phyloP scores from a whole-genome alignment of 2,888 invertebrate species.

The Mycalesis mineus region DNA sequence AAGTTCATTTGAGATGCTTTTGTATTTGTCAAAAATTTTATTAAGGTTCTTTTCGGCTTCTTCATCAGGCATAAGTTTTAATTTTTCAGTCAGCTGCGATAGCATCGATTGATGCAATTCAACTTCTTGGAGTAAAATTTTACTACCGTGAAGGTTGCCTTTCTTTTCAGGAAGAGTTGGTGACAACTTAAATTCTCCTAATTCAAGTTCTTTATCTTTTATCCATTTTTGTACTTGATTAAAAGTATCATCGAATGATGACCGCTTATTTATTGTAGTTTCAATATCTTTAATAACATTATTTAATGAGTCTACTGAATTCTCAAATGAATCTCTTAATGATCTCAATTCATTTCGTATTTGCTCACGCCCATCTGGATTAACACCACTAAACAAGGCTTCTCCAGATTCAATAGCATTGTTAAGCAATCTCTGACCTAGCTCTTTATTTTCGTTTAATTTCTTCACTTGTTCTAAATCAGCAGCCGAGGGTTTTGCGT shows the following conservation, averaged over 20 bases:
- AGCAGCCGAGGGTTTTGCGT: slow-evolving; percentile 85
- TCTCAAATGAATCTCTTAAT: slow-evolving; percentile 89
- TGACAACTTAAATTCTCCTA: slow-evolving; percentile 83
- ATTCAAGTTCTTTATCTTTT: slow-evolving; percentile 85
- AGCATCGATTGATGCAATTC: slow-evolving; percentile 90
- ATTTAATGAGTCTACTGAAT: slow-evolving; percentile 89
- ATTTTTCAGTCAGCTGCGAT: slow-evolving; percentile 89
- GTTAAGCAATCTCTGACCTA: slow-evolving; percentile 87
- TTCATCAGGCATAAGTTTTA: slow-evolving; percentile 86
- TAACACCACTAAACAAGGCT: slow-evolving; percentile 90
- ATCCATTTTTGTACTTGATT: slow-evolving; percentile 93
- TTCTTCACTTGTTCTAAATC: slow-evolving; percentile 87
- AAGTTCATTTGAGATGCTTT: slow-evolving; percentile 81
- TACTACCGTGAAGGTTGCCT: slow-evolving; percentile 88
- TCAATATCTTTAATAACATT: slow-evolving; percentile 92
- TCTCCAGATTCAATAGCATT: slow-evolving; percentile 92
- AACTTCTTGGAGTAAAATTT: slow-evolving; percentile 90
- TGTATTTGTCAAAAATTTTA: slow-evolving; percentile 85
- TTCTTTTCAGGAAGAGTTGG: slow-evolving; percentile 93
- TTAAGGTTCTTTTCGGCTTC: slow-evolving; percentile 86
- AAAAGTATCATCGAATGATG: slow-evolving; percentile 95
- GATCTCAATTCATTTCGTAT: slow-evolving; percentile 89
- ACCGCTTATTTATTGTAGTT: slow-evolving; percentile 91
- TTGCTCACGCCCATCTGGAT: slow-evolving; percentile 90
- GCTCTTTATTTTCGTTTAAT: slow-evolving; percentile 85